Evolutionary conservation across 1,140 invertebrate genomes (phyloP).

Genomic region (Anagrus nilaparvatae): DNA sequence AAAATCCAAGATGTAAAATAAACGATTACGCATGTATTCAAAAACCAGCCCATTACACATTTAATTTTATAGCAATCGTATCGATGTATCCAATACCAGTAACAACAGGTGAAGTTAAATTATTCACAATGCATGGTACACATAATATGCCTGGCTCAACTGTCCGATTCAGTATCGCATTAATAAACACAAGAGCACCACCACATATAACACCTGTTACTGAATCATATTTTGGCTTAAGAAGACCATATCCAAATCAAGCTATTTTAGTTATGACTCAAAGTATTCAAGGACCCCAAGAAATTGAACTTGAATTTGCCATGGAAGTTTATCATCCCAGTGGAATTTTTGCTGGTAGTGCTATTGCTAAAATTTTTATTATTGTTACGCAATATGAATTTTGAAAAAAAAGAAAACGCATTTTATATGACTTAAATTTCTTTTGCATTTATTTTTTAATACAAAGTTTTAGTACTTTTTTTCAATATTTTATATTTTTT

Average conservation of each 20-base stretch:
- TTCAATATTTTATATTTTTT: no score
- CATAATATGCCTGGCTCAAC: conserved; percentile 50
- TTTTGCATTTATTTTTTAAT: no score
- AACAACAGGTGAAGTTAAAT: conserved; percentile 51
- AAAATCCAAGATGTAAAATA: conserved; percentile 53
- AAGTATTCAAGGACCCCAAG: conserved; percentile 74
- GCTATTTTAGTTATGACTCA: conserved; percentile 62
- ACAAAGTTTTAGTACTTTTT: no score
- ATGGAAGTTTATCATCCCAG: conserved; percentile 69
- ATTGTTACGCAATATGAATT: conserved; percentile 78
- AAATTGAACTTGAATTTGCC: conserved; percentile 73
- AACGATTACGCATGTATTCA: conserved; percentile 61
- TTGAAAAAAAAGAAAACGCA: no score
- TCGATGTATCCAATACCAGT: conserved; percentile 68
- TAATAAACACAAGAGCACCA: conserved; percentile 53
- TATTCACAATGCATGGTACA: conserved; percentile 83
- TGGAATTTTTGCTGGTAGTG: conserved; percentile 60
- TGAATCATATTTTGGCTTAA: conserved; percentile 56
- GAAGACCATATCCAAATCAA: conserved; percentile 47
- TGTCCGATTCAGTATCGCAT: conserved; percentile 63
- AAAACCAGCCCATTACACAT: conserved; percentile 73
- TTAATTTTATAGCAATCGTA: conserved; percentile 84
- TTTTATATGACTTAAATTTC: no score
- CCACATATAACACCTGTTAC: conserved; percentile 49
- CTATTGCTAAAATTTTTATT: conserved; percentile 73